phyloP scores from a whole-genome alignment of 2,113 vertebrate species.

The Helogale parvula region DNA sequence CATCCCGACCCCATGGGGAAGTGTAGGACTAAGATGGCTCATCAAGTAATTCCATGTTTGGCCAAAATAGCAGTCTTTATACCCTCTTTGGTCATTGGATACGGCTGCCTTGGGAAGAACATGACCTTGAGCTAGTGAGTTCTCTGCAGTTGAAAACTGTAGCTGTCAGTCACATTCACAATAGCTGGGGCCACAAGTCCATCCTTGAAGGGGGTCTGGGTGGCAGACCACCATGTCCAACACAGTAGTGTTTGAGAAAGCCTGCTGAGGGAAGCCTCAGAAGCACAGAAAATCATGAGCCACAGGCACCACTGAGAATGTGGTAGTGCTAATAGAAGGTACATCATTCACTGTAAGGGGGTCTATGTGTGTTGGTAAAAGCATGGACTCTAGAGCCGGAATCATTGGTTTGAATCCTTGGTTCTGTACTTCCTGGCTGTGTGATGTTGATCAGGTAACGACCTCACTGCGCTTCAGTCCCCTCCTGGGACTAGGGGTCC shows the following conservation, averaged over 20 bases:
- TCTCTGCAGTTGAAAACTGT: background rate
- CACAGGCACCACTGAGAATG: background rate
- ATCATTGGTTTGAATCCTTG: background rate
- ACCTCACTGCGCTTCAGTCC: background rate
- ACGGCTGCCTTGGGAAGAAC: background rate
- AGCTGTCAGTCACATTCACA: background rate
- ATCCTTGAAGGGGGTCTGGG: background rate
- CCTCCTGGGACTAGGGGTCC: background rate
- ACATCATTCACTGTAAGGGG: background rate
- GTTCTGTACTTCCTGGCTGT: background rate
- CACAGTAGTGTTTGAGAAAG: background rate
- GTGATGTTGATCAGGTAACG: background rate
- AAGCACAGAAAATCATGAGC: background rate
- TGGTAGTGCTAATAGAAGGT: background rate
- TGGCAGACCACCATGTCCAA: background rate
- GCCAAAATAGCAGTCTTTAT: background rate
- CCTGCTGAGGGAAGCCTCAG: background rate
- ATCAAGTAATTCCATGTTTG: background rate
- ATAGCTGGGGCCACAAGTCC: background rate
- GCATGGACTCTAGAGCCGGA: background rate
- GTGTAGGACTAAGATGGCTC: background rate
- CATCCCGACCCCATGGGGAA: background rate
- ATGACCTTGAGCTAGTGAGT: background rate
- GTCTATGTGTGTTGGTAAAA: background rate
- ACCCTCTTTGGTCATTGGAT: background rate